Evolutionary conservation across 2,888 invertebrate genomes (phyloP).

Genomic region (Caenorhabditis sp.): DNA sequence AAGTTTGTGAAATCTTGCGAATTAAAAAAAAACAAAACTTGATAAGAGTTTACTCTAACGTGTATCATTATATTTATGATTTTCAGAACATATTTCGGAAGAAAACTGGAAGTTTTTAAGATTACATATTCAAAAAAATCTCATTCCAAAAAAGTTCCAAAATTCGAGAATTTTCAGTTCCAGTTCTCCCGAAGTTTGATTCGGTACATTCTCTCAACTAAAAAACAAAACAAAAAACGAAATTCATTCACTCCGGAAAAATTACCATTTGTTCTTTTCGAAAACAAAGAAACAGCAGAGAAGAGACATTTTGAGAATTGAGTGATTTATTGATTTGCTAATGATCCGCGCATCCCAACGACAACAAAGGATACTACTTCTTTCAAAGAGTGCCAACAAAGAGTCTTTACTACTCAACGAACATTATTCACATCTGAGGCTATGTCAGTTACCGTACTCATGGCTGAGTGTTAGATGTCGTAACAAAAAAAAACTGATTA

Average conservation of each 20-base stretch:
- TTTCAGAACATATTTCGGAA: no score
- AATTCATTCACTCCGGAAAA: neutral
- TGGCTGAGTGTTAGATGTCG: neutral
- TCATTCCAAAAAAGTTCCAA: no score
- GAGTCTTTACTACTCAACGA: neutral
- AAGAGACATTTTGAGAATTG: neutral
- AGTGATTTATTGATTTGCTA: constrained; percentile 1
- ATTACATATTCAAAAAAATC: no score
- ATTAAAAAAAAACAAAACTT: no score
- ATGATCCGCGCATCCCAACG: neutral
- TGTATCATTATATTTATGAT: no score
- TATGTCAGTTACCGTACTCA: neutral
- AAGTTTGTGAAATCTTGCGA: no score
- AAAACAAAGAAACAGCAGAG: neutral
- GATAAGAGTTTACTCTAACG: no score
- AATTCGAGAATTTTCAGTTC: no score
- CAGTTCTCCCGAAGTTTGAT: no score
- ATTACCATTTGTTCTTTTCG: neutral
- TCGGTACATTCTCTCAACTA: no score
- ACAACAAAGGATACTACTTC: neutral
- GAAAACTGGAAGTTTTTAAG: no score
- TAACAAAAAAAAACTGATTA: neutral
- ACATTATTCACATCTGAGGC: neutral
- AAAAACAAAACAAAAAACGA: neutral
- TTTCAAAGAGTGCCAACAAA: neutral